These are phyloP conservation scores for Tenualosa ilisha DNA, from an alignment of 2,797 vertebrate species.

Conservation along the genomic window DNA sequence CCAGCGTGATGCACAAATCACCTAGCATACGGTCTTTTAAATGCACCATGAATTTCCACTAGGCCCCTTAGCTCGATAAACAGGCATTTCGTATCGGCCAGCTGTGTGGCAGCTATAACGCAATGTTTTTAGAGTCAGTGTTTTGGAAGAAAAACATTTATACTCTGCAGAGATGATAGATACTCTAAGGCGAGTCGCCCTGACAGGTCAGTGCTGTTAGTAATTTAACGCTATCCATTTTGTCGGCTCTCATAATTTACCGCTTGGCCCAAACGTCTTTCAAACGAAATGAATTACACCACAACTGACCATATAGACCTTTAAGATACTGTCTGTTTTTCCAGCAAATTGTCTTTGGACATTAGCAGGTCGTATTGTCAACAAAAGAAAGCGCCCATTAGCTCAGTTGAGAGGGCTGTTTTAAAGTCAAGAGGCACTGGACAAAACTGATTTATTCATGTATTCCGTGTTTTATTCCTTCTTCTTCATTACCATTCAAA, in stretches of 20 bases:
- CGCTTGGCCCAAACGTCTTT: neutral
- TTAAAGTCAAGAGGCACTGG: constrained; percentile 5
- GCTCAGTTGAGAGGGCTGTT: neutral
- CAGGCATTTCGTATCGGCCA: neutral
- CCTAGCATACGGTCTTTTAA: neutral
- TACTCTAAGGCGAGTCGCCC: constrained; percentile 50
- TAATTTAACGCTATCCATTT: constrained; percentile 33
- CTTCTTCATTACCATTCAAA: neutral
- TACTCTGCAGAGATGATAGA: neutral
- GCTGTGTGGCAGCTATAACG: neutral
- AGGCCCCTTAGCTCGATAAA: neutral
- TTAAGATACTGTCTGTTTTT: neutral
- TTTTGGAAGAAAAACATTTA: neutral
- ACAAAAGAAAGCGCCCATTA: constrained; percentile 39
- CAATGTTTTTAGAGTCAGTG: neutral
- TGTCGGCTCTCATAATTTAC: constrained; percentile 10
- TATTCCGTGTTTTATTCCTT: neutral
- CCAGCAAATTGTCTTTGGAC: neutral
- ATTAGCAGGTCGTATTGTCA: constrained; percentile 30
- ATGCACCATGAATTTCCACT: neutral
- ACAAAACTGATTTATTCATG: neutral
- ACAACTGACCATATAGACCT: neutral
- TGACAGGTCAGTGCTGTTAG: constrained; percentile 38
- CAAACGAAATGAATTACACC: neutral
- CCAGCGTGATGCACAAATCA: neutral